Conservation (phyloP, 2,797 vertebrate species). For the Parauchenoglanis ngamensis region DNA sequence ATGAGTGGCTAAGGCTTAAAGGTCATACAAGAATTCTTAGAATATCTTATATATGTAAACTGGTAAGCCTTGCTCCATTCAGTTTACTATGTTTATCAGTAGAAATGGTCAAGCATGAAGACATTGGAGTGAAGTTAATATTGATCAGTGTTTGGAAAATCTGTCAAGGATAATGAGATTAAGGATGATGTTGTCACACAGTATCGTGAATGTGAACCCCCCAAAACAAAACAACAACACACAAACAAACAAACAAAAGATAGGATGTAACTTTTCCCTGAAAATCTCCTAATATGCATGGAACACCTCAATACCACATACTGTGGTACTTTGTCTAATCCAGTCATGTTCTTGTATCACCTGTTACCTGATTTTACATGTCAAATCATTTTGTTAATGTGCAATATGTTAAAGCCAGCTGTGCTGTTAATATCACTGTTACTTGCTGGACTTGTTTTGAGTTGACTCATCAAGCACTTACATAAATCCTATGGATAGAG, state of each 20-base stretch:
- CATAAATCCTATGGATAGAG: constrained; percentile 69
- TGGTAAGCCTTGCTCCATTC: not conserved
- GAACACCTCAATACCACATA: constrained; percentile 20
- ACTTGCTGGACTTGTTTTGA: constrained; percentile 49
- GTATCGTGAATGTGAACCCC: not conserved
- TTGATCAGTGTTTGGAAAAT: not conserved
- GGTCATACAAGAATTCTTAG: not conserved
- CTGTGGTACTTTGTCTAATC: constrained; percentile 16
- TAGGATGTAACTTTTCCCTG: constrained; percentile 4
- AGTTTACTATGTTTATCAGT: not conserved
- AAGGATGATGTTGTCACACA: no score
- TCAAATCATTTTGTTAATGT: constrained; percentile 62
- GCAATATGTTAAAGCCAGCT: constrained; percentile 76
- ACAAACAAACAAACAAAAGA: not conserved
- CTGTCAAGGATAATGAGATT: not conserved
- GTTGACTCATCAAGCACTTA: constrained; percentile 70
- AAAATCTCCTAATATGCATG: constrained; percentile 10
- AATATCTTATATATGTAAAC: not conserved
- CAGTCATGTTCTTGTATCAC: constrained; percentile 42
- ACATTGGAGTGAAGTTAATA: not conserved
- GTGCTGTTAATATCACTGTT: constrained; percentile 61
- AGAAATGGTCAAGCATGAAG: not conserved
- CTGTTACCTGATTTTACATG: constrained; percentile 56
- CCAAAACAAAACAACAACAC: not conserved
- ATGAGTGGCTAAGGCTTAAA: not conserved